Conservation (phyloP, 2,113 vertebrate species). For the Jacana jacana region DNA sequence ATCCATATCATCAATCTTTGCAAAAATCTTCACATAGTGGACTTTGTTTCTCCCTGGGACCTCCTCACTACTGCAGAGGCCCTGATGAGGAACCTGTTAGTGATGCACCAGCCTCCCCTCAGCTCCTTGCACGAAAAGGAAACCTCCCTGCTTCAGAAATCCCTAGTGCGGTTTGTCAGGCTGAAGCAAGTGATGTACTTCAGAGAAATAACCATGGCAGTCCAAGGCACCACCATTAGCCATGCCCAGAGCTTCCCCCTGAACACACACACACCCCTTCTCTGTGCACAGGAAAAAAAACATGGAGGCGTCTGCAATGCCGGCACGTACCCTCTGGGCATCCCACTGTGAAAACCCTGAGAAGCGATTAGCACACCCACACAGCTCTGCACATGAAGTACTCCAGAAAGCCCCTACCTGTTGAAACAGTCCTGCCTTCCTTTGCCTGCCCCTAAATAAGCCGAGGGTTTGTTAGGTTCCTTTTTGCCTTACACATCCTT, state of each 20-base stretch:
- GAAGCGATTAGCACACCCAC: rapidly evolving
- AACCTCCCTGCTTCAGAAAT: rapidly evolving
- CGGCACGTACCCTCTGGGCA: not conserved
- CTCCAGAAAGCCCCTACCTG: not conserved
- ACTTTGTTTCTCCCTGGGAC: not conserved
- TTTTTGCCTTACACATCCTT: too few species aligned
- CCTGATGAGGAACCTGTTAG: too few species aligned
- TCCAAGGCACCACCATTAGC: too few species aligned
- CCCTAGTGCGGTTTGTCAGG: too few species aligned
- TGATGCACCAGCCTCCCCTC: not conserved
- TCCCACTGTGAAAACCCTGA: rapidly evolving
- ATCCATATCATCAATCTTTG: not conserved
- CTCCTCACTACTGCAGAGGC: not conserved
- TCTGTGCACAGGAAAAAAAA: not conserved
- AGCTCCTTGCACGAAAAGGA: not conserved
- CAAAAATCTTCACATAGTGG: not conserved
- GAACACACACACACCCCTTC: not conserved
- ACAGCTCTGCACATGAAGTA: not conserved
- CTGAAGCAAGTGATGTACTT: not conserved
- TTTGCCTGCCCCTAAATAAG: not conserved
- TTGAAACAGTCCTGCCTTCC: not conserved
- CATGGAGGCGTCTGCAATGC: too few species aligned
- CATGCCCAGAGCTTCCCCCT: rapidly evolving
- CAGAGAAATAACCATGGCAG: too few species aligned
- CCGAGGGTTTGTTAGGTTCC: too few species aligned